Conservation (phyloP, 2,888 invertebrate species). For the Apamea epomidion region DNA sequence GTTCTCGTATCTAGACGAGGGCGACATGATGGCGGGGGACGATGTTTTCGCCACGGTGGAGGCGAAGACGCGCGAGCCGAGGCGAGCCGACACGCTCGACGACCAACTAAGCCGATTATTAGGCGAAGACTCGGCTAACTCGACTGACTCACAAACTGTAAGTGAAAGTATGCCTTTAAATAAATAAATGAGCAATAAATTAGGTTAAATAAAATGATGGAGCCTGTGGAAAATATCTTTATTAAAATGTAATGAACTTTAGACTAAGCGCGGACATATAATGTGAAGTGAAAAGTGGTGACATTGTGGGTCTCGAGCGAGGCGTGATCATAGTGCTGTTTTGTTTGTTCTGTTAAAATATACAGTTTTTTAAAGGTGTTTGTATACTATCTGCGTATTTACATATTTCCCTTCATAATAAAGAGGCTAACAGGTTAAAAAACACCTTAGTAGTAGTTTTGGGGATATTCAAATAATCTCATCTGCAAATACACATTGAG, state of each 20-base stretch:
- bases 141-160: conserved; percentile 83
- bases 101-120: conserved; percentile 83
- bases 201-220: conserved; percentile 69
- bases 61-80: conserved; percentile 73
- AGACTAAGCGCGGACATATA: conserved; percentile 74
- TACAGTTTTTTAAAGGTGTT: conserved; percentile 71
- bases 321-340: conserved; percentile 68
- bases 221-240: conserved; percentile 69
- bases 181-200: conserved; percentile 83
- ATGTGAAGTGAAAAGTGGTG: conserved; percentile 76
- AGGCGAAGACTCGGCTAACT: conserved; percentile 81
- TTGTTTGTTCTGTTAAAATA: conserved; percentile 69
- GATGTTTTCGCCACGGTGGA: conserved; percentile 82
- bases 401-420: conserved; percentile 63
- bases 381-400: conserved; percentile 70
- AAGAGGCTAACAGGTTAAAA: conserved; percentile 69
- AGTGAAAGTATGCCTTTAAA: conserved; percentile 84
- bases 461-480: conserved; percentile 57
- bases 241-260: conserved; percentile 72
- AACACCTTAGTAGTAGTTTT: conserved; percentile 54
- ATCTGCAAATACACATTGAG: conserved; percentile 19
- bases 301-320: conserved; percentile 59
- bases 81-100: conserved; percentile 75
- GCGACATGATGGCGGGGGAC: conserved; percentile 84
- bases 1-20: conserved; percentile 88